Base-by-base conservation (phyloP, 2,113 vertebrate genomes). In the Gavia stellata region DNA sequence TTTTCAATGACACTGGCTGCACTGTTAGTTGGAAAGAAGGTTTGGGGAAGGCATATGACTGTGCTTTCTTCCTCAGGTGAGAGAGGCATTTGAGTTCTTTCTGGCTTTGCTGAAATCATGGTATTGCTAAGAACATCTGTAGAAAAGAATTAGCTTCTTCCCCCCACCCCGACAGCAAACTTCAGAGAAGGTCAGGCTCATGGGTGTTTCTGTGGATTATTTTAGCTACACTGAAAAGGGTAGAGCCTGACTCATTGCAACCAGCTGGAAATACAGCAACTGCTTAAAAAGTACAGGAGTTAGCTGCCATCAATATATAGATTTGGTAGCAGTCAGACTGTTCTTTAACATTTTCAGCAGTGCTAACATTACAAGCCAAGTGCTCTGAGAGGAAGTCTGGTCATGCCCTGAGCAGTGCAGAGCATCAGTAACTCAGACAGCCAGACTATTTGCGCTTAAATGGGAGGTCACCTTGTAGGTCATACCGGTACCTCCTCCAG, bases 61-160 rank as follows among this genome's bases (percentile, higher is more conserved):
- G 26, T 53, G 62, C 86, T 92, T 91, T 90, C 77, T 94, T 94
- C 66, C 68, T 92, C 82, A 81, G 47, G 62, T 88, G 94, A 84
- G 88, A 92, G 65, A 78, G 19, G 42, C 94, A 81, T 16, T 84
- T 88, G 62, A 94, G 92, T 86, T 61, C 61, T 86, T 52, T 44
- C 61, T 86, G 77, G n/a, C 72, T 90, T 88, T 86, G 53, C 85
- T 95, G 86, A 81, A 92, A 83, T 77, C 31, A 23, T 25, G 40
- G 50, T 14, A 6, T 42, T 86, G 24, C 89, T 92, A 52, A 88
- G 62, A 94, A 81, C 84, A 83, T 94, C 86, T 71, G 65, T 36
- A 79, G 72, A 77, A 81, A 86, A 23, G 14, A 94, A 88, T 89
- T 52, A 58, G 31, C 47, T 75, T 89, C 70, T 88, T 83, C 52